Conservation (phyloP, 1,140 invertebrate species). For the Branchinecta lynchi region DNA sequence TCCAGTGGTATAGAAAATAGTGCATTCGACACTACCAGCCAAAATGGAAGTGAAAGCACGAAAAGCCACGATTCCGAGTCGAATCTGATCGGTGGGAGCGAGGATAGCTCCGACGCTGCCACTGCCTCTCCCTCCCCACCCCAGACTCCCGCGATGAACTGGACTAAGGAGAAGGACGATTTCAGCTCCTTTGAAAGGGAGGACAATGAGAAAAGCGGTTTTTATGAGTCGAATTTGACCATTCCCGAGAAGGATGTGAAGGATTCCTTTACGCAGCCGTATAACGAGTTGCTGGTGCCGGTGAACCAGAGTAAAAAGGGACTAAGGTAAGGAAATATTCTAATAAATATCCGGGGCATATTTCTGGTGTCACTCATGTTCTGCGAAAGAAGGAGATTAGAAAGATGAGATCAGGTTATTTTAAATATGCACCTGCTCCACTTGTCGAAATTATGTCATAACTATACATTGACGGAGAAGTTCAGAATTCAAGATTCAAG, state of each 20-base stretch:
- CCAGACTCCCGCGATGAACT: neutral
- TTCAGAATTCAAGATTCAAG: no score
- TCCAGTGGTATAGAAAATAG: no score
- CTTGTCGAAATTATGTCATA: no score
- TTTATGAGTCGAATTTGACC: neutral
- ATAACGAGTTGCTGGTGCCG: neutral
- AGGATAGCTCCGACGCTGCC: neutral
- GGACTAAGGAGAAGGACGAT: neutral
- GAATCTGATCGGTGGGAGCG: neutral
- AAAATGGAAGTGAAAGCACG: neutral
- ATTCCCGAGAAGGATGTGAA: neutral
- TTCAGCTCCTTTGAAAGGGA: neutral
- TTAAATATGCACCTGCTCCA: no score
- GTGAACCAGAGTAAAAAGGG: slow-evolving; percentile 1
- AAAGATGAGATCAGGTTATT: no score
- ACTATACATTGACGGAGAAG: no score
- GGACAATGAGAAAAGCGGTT: neutral
- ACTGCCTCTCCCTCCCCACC: neutral
- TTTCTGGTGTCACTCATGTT: no score
- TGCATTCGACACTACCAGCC: neutral
- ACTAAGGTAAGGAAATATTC: neutral
- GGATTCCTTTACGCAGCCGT: neutral
- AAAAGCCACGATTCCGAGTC: neutral
- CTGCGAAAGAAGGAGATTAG: no score
- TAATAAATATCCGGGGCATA: no score